These are phyloP conservation scores for Arion vulgaris DNA, from an alignment of 1,140 invertebrate genomes.

Conservation along the genomic window DNA sequence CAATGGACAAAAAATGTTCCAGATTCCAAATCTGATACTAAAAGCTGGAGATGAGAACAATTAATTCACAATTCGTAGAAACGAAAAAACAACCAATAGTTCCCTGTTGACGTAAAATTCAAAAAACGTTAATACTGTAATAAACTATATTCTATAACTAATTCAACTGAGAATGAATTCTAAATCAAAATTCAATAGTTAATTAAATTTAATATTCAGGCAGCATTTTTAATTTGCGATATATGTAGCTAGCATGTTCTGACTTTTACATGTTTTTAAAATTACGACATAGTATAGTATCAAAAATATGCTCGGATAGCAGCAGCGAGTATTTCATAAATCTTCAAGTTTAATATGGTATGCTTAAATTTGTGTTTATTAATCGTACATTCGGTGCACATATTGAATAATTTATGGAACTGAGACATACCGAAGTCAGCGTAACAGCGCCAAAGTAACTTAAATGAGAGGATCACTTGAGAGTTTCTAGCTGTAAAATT, in stretches of 20 bases:
- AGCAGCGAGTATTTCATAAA: too few species aligned
- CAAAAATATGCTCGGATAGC: conserved; percentile 13
- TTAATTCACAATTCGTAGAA: background rate
- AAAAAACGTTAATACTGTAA: too few species aligned
- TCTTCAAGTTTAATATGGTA: too few species aligned
- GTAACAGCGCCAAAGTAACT: too few species aligned
- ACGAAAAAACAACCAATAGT: background rate
- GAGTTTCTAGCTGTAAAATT: too few species aligned
- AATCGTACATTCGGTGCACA: too few species aligned
- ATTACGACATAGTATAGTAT: background rate
- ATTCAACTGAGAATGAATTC: too few species aligned
- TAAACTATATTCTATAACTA: too few species aligned
- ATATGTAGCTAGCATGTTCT: background rate
- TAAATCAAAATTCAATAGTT: background rate
- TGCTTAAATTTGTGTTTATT: too few species aligned
- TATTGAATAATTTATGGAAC: too few species aligned
- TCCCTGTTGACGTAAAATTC: background rate
- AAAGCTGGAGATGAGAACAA: background rate
- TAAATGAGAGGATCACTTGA: too few species aligned
- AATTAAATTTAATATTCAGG: background rate
- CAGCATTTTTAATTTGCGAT: background rate
- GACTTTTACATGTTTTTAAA: background rate
- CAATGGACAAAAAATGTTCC: background rate
- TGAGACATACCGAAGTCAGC: too few species aligned
- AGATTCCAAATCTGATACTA: background rate